phyloP scores from a whole-genome alignment of 2,888 invertebrate genomes.

The Helleia helle region DNA sequence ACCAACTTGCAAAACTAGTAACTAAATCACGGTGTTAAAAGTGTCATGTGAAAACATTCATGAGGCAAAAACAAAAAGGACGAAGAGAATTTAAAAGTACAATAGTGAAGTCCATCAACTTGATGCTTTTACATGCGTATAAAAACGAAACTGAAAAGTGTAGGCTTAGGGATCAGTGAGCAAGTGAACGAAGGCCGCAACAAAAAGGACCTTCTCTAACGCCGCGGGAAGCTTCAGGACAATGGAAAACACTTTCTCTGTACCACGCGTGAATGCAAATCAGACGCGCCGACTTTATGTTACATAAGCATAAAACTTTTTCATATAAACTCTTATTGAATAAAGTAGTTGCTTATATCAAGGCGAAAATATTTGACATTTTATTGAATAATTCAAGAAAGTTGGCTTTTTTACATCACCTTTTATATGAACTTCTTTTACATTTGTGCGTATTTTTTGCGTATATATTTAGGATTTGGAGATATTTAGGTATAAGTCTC shows the following conservation, averaged over 20 bases:
- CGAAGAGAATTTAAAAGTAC: constrained; percentile 7
- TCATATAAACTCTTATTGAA: constrained; percentile 9
- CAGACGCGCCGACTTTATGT: constrained; percentile 24
- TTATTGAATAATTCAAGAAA: constrained; percentile 6
- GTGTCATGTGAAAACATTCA: constrained; percentile 5
- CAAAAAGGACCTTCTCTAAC: constrained; percentile 42
- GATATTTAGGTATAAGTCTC: neutral
- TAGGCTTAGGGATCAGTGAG: constrained; percentile 28
- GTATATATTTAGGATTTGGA: too few species aligned
- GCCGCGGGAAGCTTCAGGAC: constrained; percentile 38
- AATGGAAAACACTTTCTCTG: constrained; percentile 62
- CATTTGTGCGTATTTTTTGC: too few species aligned
- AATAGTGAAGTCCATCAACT: constrained; percentile 12
- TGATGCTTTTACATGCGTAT: constrained; percentile 14
- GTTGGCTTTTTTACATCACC: neutral
- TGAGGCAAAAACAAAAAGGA: constrained; percentile 3
- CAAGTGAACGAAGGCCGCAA: constrained; percentile 29
- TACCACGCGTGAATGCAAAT: constrained; percentile 53
- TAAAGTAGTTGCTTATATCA: constrained; percentile 4
- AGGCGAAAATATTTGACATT: neutral
- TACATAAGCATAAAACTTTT: constrained; percentile 2
- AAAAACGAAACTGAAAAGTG: constrained; percentile 18
- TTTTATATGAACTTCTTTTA: neutral
- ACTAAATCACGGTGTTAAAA: too few species aligned
- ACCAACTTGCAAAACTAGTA: constrained; percentile 12